Base-by-base conservation (phyloP, 2,888 invertebrate genomes). In the Nomada lathburiana region DNA sequence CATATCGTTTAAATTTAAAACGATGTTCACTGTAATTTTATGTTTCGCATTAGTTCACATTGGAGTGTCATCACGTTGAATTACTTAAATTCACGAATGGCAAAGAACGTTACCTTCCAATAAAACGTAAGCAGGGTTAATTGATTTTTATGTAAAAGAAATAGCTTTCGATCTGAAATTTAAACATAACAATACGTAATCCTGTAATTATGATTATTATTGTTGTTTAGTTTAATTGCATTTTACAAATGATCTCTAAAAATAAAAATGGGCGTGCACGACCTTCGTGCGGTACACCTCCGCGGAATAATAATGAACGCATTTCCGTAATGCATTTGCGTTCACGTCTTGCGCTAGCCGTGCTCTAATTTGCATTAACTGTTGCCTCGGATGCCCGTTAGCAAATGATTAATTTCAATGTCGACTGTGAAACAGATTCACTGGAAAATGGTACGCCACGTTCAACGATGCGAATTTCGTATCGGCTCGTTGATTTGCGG, bases 331-430 rank as follows among this genome's bases (percentile, higher is more conserved):
- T 57, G 60, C 53, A 71, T 82, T 75, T 57, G 60, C 53, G 74
- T 82, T 75, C 80, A 64, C 82, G 79, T 80, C 59, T 81, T 59
- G 67, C 23, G 36, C 47, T 47, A 57, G 57, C 44, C 62, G 74
- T 44, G 72, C 67, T 70, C 53, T 82, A 68, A 89, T 89, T 88
- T 89, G 76, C 85, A 89, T 86, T 80, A 68, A 81, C 77, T 78
- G 82, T 77, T 80, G 80, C 57, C 73, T 72, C 60, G 76, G 72
- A 71, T 77, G 78, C 82, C 81, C 80, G 83, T 72, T 71, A 71
- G 76, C 69, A 79, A 86, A 78, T 86, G 69, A 80, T 85, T 83
- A 76, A 83, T 82, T 88, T 78, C 80, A 72, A 71, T 71, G 82
- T 62, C 80, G 44, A n/a, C 57, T 67, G 52, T 55, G 57, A 59